Conservation (phyloP, 2,113 vertebrate genomes). For the Myotis brandtii region DNA sequence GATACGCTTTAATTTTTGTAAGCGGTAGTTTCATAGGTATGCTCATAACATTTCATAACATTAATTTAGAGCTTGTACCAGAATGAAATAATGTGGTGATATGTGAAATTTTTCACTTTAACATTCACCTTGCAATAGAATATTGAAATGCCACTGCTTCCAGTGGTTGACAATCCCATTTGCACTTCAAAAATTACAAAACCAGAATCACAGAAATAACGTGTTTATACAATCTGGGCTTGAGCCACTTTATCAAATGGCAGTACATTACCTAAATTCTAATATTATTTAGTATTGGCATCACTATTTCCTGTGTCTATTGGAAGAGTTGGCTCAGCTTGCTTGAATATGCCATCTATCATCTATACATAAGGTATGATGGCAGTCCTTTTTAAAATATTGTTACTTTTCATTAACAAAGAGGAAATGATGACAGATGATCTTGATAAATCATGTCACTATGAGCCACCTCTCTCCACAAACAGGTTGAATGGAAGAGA, state of each 20-base stretch:
- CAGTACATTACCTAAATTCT: constrained; percentile 58
- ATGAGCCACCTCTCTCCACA: background rate
- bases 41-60: constrained; percentile 85
- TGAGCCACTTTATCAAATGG: constrained; percentile 60
- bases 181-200: constrained; percentile 70
- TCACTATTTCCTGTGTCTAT: constrained; percentile 47
- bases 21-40: constrained; percentile 78
- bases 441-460: constrained; percentile 50
- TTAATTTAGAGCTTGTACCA: constrained; percentile 81
- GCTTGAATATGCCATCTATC: constrained; percentile 27
- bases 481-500: constrained; percentile 62
- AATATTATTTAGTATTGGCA: constrained; percentile 67
- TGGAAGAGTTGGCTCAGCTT: constrained; percentile 54
- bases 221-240: background rate
- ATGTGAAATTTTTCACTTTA: constrained; percentile 80
- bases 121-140: constrained; percentile 67
- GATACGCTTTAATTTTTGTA: constrained; percentile 83
- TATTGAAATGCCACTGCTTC: constrained; percentile 61
- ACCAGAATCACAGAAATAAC: constrained; percentile 60
- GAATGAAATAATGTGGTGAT: constrained; percentile 79
- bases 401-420: constrained; percentile 55
- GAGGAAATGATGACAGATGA: constrained; percentile 46
- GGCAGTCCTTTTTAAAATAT: constrained; percentile 55
- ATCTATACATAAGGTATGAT: background rate
- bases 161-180: constrained; percentile 67